A percentile compares a stretch with the other conserved stretches of the same genome.
phyloP scores from a whole-genome alignment of 2,797 vertebrate species.

The Mus caroli region DNA sequence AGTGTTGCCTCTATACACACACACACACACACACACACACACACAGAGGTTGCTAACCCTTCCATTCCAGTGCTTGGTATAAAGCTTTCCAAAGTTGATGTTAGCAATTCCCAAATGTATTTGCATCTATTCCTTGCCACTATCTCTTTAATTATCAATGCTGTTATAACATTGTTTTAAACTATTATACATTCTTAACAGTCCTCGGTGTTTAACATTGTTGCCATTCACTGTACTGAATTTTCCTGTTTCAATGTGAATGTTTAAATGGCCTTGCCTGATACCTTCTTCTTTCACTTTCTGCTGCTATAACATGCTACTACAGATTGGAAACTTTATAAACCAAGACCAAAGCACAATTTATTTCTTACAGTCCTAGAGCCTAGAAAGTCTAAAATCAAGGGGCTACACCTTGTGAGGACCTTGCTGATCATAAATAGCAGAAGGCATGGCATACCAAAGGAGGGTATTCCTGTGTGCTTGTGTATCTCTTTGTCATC shows the following conservation, averaged over 20 bases:
- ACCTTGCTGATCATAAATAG: background rate
- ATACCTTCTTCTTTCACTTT: background rate
- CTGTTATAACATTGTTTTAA: background rate
- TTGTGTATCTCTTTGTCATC: background rate
- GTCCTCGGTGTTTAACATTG: background rate
- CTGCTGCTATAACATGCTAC: background rate
- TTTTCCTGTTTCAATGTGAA: conserved; percentile 43
- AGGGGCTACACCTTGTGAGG: background rate
- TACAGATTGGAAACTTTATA: background rate
- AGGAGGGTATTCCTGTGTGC: background rate
- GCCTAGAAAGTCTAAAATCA: background rate
- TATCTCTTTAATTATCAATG: background rate
- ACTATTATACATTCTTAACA: conserved; percentile 12
- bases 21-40: no score
- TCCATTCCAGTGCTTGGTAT: background rate
- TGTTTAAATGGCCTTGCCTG: conserved; percentile 11
- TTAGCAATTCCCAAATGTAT: conserved; percentile 27
- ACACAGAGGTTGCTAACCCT: background rate
- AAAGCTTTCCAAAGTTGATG: background rate
- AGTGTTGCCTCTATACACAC: background rate
- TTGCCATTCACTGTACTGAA: background rate
- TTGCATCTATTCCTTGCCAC: background rate
- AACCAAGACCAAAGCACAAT: background rate
- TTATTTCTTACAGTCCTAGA: background rate
- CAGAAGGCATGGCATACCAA: background rate